phyloP scores from a whole-genome alignment of 2,797 vertebrate species.

The Neolamprologus multifasciatus region DNA sequence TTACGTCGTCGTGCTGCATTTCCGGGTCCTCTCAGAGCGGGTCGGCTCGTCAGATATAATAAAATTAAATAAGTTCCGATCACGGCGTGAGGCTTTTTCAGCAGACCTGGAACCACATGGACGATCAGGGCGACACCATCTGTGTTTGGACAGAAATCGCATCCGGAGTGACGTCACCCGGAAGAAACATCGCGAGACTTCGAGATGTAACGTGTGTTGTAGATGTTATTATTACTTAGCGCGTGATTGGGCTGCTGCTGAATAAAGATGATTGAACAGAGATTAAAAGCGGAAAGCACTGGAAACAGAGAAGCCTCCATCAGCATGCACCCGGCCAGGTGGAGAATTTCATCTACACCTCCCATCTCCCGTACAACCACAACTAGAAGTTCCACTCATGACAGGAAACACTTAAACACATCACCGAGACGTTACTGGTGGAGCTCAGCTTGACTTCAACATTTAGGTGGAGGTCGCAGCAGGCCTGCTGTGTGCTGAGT shows the following conservation, averaged over 20 bases:
- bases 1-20: slow-evolving; percentile 81
- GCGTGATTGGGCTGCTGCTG: not conserved
- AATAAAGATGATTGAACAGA: not conserved
- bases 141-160: slow-evolving; percentile 22
- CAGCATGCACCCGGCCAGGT: not conserved
- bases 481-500: fast-evolving
- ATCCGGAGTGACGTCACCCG: fast-evolving
- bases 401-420: not conserved
- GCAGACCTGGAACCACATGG: slow-evolving; percentile 42
- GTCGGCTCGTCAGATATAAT: not conserved
- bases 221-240: not conserved
- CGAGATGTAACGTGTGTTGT: not conserved
- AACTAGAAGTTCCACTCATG: fast-evolving
- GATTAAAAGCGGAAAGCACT: not conserved
- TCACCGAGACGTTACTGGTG: not conserved
- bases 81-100: fast-evolving
- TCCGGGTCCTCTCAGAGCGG: not conserved
- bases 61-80: fast-evolving
- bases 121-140: slow-evolving; percentile 34
- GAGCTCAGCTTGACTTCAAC: not conserved
- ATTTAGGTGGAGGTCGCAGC: not conserved
- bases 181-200: slow-evolving; percentile 3
- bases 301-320: not conserved
- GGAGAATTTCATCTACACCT: not conserved
- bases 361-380: not conserved